Evolutionary conservation across 1,140 invertebrate species (phyloP).

Genomic region (Paracyclopina nana): DNA sequence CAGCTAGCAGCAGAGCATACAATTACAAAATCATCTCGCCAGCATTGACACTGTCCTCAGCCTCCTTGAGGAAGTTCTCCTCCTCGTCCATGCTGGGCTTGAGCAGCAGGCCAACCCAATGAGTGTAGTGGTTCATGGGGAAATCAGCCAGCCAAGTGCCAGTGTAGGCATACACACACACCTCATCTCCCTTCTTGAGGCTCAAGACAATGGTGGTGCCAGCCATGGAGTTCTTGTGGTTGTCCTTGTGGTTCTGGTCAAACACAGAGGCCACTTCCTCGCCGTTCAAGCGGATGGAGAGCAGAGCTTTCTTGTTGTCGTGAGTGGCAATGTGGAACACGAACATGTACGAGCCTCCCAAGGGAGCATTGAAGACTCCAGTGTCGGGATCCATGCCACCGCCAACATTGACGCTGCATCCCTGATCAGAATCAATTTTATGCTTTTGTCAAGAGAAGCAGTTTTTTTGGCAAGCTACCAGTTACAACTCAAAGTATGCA

Average conservation of each 20-base stretch:
- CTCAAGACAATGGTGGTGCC: slow-evolving; percentile 11
- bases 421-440: slow-evolving; percentile 2
- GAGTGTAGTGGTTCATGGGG: slow-evolving; percentile 17
- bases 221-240: slow-evolving; percentile 17
- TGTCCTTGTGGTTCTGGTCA: slow-evolving; percentile 17
- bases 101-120: slow-evolving; percentile 15
- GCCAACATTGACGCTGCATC: slow-evolving; percentile 6
- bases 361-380: slow-evolving; percentile 14
- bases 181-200: slow-evolving; percentile 11
- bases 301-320: slow-evolving; percentile 17
- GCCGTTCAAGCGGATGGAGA: slow-evolving; percentile 15
- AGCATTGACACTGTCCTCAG: slow-evolving; percentile 7
- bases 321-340: slow-evolving; percentile 17
- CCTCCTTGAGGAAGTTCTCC: not conserved
- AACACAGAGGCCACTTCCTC: slow-evolving; percentile 16
- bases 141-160: slow-evolving; percentile 16
- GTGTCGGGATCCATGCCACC: slow-evolving; percentile 13
- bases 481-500: no score
- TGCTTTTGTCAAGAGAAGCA: no score
- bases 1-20: no score
- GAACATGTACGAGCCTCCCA: slow-evolving; percentile 14
- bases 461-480: no score
- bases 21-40: no score
- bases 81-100: slow-evolving; percentile 10
- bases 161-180: slow-evolving; percentile 17